Percentiles rank a stretch among this genome's conserved stretches.
Conservation (phyloP, 1,140 invertebrate genomes). For the Aphidius gifuensis region DNA sequence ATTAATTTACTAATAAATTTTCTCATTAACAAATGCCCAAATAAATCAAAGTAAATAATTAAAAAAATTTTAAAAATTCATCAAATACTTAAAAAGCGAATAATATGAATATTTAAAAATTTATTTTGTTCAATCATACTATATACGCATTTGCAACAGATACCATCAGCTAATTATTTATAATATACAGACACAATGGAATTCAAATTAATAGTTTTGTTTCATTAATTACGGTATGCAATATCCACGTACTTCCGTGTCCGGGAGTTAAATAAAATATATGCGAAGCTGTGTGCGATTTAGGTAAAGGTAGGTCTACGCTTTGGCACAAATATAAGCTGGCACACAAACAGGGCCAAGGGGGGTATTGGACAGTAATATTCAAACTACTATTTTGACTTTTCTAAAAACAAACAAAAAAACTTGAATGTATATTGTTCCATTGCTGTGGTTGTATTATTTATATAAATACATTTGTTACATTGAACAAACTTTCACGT, state of each 20-base stretch:
- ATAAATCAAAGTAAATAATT: background rate
- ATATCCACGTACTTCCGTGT: slow-evolving; percentile 44
- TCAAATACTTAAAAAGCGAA: background rate
- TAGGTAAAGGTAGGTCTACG: slow-evolving; percentile 28
- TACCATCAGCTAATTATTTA: slow-evolving; percentile 56
- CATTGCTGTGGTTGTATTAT: too few relatives aligned
- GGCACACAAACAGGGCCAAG: too few relatives aligned
- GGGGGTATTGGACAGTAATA: too few relatives aligned
- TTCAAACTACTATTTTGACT: too few relatives aligned
- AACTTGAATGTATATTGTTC: too few relatives aligned
- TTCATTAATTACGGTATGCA: slow-evolving; percentile 50
- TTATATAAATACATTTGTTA: too few relatives aligned
- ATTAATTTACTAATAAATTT: too few relatives aligned
- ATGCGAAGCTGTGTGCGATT: slow-evolving; percentile 38
- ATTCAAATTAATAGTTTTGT: slow-evolving; percentile 58
- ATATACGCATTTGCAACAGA: slow-evolving; percentile 28
- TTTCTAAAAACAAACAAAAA: too few relatives aligned
- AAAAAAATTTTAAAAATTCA: background rate
- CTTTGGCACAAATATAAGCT: background rate
- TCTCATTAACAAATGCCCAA: too few relatives aligned
- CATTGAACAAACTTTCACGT: slow-evolving; percentile 13
- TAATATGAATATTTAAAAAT: background rate
- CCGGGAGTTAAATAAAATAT: slow-evolving; percentile 54
- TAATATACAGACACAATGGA: slow-evolving; percentile 51
- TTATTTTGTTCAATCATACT: slow-evolving; percentile 26